Conservation (phyloP, 2,888 invertebrate genomes). For the Amphiduros pacificus region DNA sequence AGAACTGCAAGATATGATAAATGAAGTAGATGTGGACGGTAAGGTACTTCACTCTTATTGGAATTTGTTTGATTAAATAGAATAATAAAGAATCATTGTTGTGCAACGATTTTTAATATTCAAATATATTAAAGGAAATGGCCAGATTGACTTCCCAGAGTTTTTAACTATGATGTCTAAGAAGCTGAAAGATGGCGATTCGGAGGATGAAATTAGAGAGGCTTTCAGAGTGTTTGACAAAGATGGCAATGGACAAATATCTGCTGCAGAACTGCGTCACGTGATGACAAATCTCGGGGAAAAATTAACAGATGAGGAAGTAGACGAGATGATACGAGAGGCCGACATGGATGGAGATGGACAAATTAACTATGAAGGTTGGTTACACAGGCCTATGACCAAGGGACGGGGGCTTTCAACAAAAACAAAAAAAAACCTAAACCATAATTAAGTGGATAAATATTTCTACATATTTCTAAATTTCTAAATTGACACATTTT, state of each 20-base stretch:
- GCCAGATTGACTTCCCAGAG: conserved; percentile 99
- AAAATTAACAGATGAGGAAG: conserved; percentile 98
- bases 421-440: too few species aligned
- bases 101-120: too few species aligned
- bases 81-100: too few species aligned
- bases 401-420: too few species aligned
- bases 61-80: too few species aligned
- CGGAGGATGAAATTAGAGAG: conserved; percentile 98
- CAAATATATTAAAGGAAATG: conserved; percentile 87
- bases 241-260: conserved; percentile 98
- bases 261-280: conserved; percentile 96
- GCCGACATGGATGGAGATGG: conserved; percentile 99
- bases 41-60: too few species aligned
- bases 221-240: conserved; percentile 98
- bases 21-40: too few species aligned
- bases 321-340: conserved; percentile 99
- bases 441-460: too few species aligned
- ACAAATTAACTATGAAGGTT: conserved; percentile 94
- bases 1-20: too few species aligned
- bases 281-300: conserved; percentile 99
- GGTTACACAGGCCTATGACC: too few species aligned
- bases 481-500: too few species aligned
- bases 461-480: too few species aligned
- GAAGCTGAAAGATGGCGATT: conserved; percentile 99
- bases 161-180: conserved; percentile 99